Evolutionary conservation across 2,888 invertebrate genomes (phyloP).

Genomic region (Sisyra nigra): DNA sequence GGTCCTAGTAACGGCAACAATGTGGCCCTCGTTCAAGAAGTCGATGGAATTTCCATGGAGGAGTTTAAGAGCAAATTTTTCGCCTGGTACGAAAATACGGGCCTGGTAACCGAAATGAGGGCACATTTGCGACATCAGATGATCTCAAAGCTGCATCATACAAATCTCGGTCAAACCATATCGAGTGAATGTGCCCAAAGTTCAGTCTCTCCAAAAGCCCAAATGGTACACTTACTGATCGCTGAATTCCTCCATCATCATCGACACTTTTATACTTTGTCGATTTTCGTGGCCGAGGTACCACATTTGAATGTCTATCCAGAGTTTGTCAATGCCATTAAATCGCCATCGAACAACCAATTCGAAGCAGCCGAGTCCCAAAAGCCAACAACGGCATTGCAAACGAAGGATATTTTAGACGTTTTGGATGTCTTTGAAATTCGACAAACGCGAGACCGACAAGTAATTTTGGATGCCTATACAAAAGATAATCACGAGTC

Average conservation of each 20-base stretch:
- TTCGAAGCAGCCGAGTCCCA: too few species aligned
- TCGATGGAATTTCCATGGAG: conserved; percentile 22
- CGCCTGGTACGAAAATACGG: conserved; percentile 42
- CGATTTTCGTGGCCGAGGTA: conserved; percentile 43
- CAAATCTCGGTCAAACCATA: conserved; percentile 26
- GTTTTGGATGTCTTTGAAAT: too few species aligned
- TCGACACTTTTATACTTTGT: conserved; percentile 39
- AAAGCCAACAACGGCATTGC: too few species aligned
- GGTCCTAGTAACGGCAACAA: too few species aligned
- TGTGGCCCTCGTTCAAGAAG: not conserved
- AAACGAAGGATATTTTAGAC: too few species aligned
- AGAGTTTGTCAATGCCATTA: not conserved
- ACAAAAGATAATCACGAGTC: too few species aligned
- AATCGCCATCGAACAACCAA: too few species aligned
- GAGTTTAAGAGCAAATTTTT: conserved; percentile 40
- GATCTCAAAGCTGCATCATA: conserved; percentile 35
- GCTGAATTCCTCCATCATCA: conserved; percentile 40
- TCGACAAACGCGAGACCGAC: too few species aligned
- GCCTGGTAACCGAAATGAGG: conserved; percentile 37
- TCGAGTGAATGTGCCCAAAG: conserved; percentile 17
- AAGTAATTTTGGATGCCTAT: too few species aligned
- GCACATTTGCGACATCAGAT: conserved; percentile 42
- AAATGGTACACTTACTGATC: conserved; percentile 42
- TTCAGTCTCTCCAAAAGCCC: conserved; percentile 32
- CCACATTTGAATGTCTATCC: conserved; percentile 26